Base-by-base conservation (phyloP, 1,140 invertebrate species). In the Idris sp. region DNA sequence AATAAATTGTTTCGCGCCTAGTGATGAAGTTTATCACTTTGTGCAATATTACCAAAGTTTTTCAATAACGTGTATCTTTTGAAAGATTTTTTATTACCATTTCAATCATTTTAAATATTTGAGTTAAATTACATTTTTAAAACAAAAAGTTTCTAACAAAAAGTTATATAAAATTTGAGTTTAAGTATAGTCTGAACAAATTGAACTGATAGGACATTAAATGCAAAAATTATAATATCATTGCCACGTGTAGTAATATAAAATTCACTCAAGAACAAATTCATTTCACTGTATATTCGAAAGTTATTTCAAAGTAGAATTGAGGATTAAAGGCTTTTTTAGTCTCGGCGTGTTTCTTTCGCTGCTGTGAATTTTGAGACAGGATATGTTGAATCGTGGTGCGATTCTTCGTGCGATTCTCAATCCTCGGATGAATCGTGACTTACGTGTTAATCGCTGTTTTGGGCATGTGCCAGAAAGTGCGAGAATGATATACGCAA, bases 381-480 rank as follows among this genome's bases (percentile, higher is more conserved):
- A 53, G 53, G 62, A 62, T 62, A 62, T 49, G 62, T 44, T 31
- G 41, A 68, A 61, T 68, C 35, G 56, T 36, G 46, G 35, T 38
- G 40, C 33, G 61, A 74, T 61, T 74, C 61, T 53, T 40, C 54
- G 44, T 54, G 56, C 48, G 58, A 64, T 49, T 74, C 49, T 54
- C 26, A 56, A 74, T 68, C 36, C 72, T 62, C 72, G 35, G 25
- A 68, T 56, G 56, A 74, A 49, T 68, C 72, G 62, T 74, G 72
- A 74, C 72, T 68, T 67, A 74, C 72, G 64, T 75, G 72, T 75
- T 75, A 75, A 75, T 75, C 59, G 58, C 10, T n/a, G 31, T 54
- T 68, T 54, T 75, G 72, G 58, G 25, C 25, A 15, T 38, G 14
- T n/a, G 72, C 72, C 72, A 75, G 38, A 64, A 56, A 58, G 13